A percentile compares a stretch with the other conserved stretches of the same genome.
These are phyloP conservation scores for Drosophila parvula DNA, from an alignment of 1,140 invertebrate genomes.

Conservation along the genomic window DNA sequence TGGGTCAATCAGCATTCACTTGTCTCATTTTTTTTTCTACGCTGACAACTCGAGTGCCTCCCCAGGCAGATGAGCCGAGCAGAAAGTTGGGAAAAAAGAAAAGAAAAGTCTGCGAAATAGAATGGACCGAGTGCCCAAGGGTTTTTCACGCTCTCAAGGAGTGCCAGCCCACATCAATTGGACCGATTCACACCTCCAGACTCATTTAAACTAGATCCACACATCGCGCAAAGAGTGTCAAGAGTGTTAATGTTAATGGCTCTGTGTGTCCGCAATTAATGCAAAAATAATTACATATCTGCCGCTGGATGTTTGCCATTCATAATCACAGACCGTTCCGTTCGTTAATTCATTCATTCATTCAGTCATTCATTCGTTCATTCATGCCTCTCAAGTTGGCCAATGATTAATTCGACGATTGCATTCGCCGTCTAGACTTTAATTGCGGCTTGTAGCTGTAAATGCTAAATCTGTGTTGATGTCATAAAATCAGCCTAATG, in stretches of 20 bases:
- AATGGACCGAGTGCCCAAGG: conserved; percentile 8
- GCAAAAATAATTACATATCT: conserved; percentile 47
- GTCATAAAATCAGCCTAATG: conserved; percentile 30
- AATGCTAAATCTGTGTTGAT: conserved; percentile 35
- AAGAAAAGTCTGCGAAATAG: conserved; percentile 37
- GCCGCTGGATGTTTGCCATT: conserved; percentile 52
- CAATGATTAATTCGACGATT: conserved; percentile 41
- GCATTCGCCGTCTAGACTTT: conserved; percentile 44
- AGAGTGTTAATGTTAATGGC: conserved; percentile 47
- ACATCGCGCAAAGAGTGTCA: conserved; percentile 33
- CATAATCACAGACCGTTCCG: conserved; percentile 52
- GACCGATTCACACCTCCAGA: conserved; percentile 30
- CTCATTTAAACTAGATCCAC: conserved; percentile 30
- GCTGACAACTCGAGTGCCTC: conserved; percentile 50
- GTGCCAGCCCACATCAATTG: conserved; percentile 15
- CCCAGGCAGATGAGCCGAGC: conserved; percentile 40
- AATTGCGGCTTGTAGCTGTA: conserved; percentile 42
- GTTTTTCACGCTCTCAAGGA: conserved; percentile 22
- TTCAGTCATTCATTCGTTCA: conserved; percentile 43
- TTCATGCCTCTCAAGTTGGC: conserved; percentile 21
- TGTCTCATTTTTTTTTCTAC: conserved; percentile 54
- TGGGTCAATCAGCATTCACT: conserved; percentile 81
- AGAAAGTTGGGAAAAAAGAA: conserved; percentile 32
- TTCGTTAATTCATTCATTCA: conserved; percentile 22
- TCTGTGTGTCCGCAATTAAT: conserved; percentile 46